Evolutionary conservation across 2,797 vertebrate species (phyloP), one percentile per base, ranked within the genome.

Genomic region (Mormyrus hasselquistii): DNA sequence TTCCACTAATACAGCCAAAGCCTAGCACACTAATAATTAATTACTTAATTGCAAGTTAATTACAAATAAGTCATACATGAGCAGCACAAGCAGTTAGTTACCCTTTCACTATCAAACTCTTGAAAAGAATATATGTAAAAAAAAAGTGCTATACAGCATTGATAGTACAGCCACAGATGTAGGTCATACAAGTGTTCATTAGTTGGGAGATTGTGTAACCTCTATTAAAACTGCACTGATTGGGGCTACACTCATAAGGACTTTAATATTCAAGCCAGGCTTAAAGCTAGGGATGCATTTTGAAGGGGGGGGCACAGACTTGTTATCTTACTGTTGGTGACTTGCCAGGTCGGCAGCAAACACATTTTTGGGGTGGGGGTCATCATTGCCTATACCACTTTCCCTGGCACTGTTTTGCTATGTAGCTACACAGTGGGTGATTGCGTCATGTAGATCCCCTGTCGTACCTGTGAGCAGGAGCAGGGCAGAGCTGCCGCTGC

Each of bases 41-140:
- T 57, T 38, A 10, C 25, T 87, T 55, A 87, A 86, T 86, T 86
- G 38, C 84, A 86, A 57, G 49, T 86, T 34, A 86, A 86, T 87
- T 59, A 57, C 53, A 87, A 59, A 59, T n/a, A 57, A 41, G 47
- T 59, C 16, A 38, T 34, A 38, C 49, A 59, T 41, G 29, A 87
- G 7, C 52, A 55, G 8, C 52, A 84, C 52, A 57, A 38, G 49
- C 29, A 55, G 29, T 52, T 86, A 86, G 12, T 57, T 55, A 57
- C 52, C 22, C 12, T 55, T 2, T n/a, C 14, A 34, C 29, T 10
- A 86, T 53, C n/a, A 85, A 25, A 47, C 76, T 82, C 16, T 85
- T 53, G 25, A 25, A 85, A 53, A 53, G 50, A 1, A 29, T 34
- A 14, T 85, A 34, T 50, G 7, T 41, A 76, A 16, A 38, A 38